These are phyloP conservation scores for Tetragonula clypearis DNA, from an alignment of 1,140 invertebrate genomes.

Conservation along the genomic window DNA sequence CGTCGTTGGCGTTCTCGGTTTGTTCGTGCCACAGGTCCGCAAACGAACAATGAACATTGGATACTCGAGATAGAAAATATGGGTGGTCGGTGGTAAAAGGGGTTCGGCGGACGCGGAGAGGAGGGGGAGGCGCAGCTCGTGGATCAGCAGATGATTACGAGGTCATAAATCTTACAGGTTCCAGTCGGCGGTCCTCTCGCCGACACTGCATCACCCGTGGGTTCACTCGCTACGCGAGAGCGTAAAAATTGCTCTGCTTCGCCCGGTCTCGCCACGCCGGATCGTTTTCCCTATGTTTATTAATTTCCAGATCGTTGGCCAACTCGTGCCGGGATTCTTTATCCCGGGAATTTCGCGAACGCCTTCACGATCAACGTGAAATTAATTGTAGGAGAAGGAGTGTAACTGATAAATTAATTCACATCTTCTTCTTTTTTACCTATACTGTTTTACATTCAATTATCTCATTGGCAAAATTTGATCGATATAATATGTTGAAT, in stretches of 20 bases:
- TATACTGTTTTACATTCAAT: too few species aligned
- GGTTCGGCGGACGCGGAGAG: not conserved
- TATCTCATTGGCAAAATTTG: too few species aligned
- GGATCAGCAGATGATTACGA: slow-evolving; percentile 73
- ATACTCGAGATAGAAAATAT: slow-evolving; percentile 71
- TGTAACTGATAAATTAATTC: too few species aligned
- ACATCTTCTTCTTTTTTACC: too few species aligned
- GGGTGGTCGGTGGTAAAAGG: slow-evolving; percentile 45
- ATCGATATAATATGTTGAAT: too few species aligned
- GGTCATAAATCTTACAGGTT: slow-evolving; percentile 68
- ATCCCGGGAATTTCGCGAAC: not conserved
- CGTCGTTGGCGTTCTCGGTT: not conserved
- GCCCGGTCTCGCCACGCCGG: not conserved
- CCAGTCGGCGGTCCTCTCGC: slow-evolving; percentile 53
- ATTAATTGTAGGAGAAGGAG: too few species aligned
- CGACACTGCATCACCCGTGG: slow-evolving; percentile 48
- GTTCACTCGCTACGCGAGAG: slow-evolving; percentile 34
- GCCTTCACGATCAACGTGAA: too few species aligned
- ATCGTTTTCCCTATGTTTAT: slow-evolving; percentile 42
- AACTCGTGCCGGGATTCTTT: not conserved
- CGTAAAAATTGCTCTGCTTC: slow-evolving; percentile 45
- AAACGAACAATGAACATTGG: slow-evolving; percentile 67
- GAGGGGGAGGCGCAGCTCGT: slow-evolving; percentile 48
- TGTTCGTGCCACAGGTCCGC: slow-evolving; percentile 19
- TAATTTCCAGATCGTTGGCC: slow-evolving; percentile 58